phyloP scores from a whole-genome alignment of 2,888 invertebrate genomes.

The Eugnorisma glareosa region DNA sequence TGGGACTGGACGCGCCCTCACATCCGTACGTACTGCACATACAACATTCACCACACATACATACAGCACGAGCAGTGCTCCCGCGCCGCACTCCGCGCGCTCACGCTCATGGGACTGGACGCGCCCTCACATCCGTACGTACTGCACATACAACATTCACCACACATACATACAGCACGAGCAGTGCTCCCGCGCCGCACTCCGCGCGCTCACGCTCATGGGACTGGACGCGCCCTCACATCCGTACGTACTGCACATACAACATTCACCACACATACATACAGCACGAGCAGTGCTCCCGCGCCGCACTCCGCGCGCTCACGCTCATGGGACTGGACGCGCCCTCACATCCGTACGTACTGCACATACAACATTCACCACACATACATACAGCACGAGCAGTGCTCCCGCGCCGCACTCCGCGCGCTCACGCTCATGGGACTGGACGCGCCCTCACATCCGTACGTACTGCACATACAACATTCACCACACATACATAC shows the following conservation, averaged over 20 bases:
- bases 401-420: conserved; percentile 1
- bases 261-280: neutral
- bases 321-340: conserved; percentile 7
- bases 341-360: conserved; percentile 4
- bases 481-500: neutral
- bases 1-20: conserved; percentile 88
- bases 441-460: conserved; percentile 3
- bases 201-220: conserved; percentile 5
- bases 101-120: conserved; percentile 16
- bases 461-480: conserved; percentile 5
- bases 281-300: conserved; percentile 2
- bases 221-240: conserved; percentile 10
- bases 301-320: conserved; percentile 4
- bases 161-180: neutral
- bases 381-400: neutral
- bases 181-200: conserved; percentile 8
- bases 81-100: neutral
- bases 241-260: neutral
- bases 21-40: conserved; percentile 12
- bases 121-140: conserved; percentile 7
- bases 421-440: conserved; percentile 2
- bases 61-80: neutral
- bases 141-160: neutral
- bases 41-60: neutral
- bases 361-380: neutral